Evolutionary conservation across 2,888 invertebrate species (phyloP).

Genomic region (Tetramorium bicarinatum): DNA sequence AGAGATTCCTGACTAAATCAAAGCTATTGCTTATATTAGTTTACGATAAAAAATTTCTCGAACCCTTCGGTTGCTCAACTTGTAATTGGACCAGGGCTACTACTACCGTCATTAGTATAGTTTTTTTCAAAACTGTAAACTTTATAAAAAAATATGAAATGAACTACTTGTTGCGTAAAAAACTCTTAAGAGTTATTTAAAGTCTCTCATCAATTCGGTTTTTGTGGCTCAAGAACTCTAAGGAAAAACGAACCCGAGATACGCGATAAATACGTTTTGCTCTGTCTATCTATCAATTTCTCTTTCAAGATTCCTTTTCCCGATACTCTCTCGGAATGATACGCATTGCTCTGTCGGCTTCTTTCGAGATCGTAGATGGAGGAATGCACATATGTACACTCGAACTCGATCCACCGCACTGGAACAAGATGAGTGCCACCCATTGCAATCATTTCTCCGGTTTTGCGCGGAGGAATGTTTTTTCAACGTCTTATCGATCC

Average conservation of each 20-base stretch:
- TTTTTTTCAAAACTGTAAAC: background rate
- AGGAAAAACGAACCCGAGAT: background rate
- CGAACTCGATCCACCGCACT: background rate
- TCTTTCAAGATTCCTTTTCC: background rate
- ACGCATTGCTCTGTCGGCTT: background rate
- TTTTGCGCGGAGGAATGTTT: constrained; percentile 33
- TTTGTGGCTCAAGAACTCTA: background rate
- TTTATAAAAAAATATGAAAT: background rate
- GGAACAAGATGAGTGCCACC: constrained; percentile 5
- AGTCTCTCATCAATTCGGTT: constrained; percentile 19
- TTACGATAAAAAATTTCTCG: background rate
- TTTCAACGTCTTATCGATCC: constrained; percentile 37
- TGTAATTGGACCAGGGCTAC: background rate
- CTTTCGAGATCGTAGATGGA: background rate
- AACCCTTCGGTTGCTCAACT: background rate
- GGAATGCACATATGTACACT: background rate
- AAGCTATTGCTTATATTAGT: constrained; percentile 3
- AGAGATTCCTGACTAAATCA: constrained; percentile 1
- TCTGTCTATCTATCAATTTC: background rate
- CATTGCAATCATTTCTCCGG: constrained; percentile 43
- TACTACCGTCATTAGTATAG: background rate
- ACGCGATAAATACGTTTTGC: constrained; percentile 20
- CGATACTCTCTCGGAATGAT: background rate
- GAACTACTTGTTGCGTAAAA: background rate
- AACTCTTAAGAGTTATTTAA: background rate